phyloP scores from a whole-genome alignment of 2,113 vertebrate species.

The Spilogale gracilis region DNA sequence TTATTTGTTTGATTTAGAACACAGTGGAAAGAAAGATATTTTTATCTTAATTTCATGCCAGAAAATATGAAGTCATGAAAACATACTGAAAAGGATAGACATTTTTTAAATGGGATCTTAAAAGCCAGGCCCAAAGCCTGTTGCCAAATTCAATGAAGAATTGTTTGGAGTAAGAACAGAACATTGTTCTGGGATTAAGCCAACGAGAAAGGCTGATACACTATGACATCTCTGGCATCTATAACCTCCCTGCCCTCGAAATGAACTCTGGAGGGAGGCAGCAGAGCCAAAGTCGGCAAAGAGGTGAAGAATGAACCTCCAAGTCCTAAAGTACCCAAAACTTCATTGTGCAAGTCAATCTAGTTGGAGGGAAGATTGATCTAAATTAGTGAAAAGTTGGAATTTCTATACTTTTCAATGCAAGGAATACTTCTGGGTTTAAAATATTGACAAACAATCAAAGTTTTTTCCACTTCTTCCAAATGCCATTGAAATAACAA shows the following conservation, averaged over 20 bases:
- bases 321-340: constrained; percentile 4
- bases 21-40: constrained; percentile 68
- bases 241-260: constrained; percentile 58
- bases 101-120: constrained; percentile 63
- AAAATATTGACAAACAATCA: constrained; percentile 26
- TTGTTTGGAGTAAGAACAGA: constrained; percentile 72
- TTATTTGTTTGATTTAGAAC: constrained; percentile 68
- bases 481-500: constrained; percentile 56
- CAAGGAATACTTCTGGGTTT: constrained; percentile 23
- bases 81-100: constrained; percentile 45
- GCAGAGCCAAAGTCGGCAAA: not conserved
- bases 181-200: constrained; percentile 28
- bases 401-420: constrained; percentile 41
- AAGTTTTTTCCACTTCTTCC: constrained; percentile 49
- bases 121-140: constrained; percentile 54
- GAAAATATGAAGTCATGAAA: constrained; percentile 77
- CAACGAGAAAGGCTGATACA: constrained; percentile 52
- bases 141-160: constrained; percentile 77
- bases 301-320: constrained; percentile 7
- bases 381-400: constrained; percentile 50
- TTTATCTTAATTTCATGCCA: constrained; percentile 64
- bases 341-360: not conserved
- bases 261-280: constrained; percentile 60
- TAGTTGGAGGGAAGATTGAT: not conserved
- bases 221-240: constrained; percentile 54